Conservation (phyloP, 1,140 invertebrate species). For the Calephelis virginiensis region DNA sequence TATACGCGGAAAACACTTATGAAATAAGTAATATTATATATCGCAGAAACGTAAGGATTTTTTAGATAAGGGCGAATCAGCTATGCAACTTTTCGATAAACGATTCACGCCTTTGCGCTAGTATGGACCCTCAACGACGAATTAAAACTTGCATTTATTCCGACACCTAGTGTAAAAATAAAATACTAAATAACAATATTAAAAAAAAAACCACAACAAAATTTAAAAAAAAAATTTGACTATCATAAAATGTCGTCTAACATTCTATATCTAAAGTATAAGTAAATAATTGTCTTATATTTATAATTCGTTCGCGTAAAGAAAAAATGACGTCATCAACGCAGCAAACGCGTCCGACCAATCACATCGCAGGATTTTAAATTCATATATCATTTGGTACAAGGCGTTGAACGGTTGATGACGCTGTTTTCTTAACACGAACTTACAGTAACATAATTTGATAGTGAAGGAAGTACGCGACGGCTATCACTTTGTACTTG, state of each 20-base stretch:
- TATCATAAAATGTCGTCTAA: constrained; percentile 57
- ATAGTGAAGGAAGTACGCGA: constrained; percentile 17
- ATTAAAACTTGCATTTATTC: constrained; percentile 22
- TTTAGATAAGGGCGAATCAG: no score
- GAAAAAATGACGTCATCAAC: constrained; percentile 2
- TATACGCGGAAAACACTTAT: no score
- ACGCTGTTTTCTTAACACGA: no score
- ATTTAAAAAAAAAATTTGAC: constrained; percentile 58
- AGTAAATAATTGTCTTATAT: constrained; percentile 31
- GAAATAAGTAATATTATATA: no score
- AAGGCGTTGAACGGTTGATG: no score
- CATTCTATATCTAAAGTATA: constrained; percentile 42
- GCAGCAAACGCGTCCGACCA: not conserved
- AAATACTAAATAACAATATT: constrained; percentile 76
- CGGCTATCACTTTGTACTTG: constrained; percentile 23
- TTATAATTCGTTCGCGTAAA: constrained; percentile 16
- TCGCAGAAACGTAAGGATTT: no score
- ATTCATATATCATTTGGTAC: no score
- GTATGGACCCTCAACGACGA: constrained; percentile 23
- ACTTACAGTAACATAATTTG: constrained; percentile 1
- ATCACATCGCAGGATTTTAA: no score
- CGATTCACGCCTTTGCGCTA: not conserved
- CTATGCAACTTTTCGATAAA: no score
- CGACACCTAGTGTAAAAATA: constrained; percentile 44
- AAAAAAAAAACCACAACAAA: constrained; percentile 69